These are phyloP conservation scores for Chrysemys picta DNA, from an alignment of 2,113 vertebrate species.

Conservation along the genomic window DNA sequence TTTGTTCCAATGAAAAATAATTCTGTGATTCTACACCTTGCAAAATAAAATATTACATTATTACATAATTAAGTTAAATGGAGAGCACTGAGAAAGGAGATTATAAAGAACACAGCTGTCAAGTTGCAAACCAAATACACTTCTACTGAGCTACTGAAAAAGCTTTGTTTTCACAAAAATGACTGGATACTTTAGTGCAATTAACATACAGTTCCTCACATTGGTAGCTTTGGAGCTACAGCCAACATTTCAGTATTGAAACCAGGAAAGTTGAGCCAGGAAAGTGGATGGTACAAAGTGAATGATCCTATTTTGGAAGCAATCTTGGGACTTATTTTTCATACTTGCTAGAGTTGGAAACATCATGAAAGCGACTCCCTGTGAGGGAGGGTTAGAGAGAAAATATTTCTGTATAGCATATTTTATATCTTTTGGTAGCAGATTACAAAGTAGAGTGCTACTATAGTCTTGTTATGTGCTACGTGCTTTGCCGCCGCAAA, in stretches of 20 bases:
- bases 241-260: not conserved
- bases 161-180: not conserved
- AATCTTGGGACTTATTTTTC: not conserved
- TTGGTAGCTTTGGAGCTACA: not conserved
- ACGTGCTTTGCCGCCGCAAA: not conserved
- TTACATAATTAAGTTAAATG: not conserved
- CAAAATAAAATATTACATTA: not conserved
- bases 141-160: not conserved
- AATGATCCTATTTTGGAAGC: not conserved
- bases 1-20: not conserved
- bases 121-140: slow-evolving; percentile 21
- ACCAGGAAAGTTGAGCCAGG: not conserved
- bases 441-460: not conserved
- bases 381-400: not conserved
- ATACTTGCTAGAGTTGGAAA: not conserved
- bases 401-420: not conserved
- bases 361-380: not conserved
- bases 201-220: slow-evolving; percentile 8
- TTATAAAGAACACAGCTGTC: not conserved
- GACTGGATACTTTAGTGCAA: not conserved
- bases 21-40: not conserved
- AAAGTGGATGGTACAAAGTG: not conserved
- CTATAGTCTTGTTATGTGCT: not conserved
- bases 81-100: not conserved
- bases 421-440: not conserved